Conservation (phyloP, 2,888 invertebrate species). For the Xanthostigma xanthostigma region DNA sequence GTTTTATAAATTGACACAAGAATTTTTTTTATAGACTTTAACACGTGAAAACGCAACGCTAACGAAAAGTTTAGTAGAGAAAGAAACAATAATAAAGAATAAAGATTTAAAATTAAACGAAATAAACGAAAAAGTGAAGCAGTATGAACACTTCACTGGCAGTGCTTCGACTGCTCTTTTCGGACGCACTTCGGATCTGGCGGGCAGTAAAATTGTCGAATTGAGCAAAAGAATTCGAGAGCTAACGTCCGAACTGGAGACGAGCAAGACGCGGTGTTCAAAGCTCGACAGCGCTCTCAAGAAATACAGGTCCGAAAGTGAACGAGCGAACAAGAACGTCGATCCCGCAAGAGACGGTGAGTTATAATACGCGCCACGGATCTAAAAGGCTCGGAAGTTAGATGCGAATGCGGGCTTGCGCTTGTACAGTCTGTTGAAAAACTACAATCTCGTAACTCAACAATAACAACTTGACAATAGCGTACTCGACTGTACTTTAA, state of each 20-base stretch:
- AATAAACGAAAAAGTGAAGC: slow-evolving; percentile 33
- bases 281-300: slow-evolving; percentile 26
- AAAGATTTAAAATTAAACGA: slow-evolving; percentile 29
- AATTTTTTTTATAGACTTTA: slow-evolving; percentile 17
- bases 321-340: slow-evolving; percentile 27
- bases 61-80: slow-evolving; percentile 33
- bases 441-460: no score
- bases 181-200: slow-evolving; percentile 34
- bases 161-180: slow-evolving; percentile 30
- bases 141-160: slow-evolving; percentile 29
- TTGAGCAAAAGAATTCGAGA: slow-evolving; percentile 50
- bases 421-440: no score
- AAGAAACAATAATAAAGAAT: slow-evolving; percentile 32
- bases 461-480: no score
- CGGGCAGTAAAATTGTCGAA: slow-evolving; percentile 49
- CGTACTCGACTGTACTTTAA: no score
- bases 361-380: no score
- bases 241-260: slow-evolving; percentile 43
- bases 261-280: slow-evolving; percentile 40
- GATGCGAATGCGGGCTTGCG: no score
- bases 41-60: slow-evolving; percentile 39
- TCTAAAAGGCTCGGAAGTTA: no score
- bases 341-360: slow-evolving; percentile 12
- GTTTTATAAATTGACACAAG: no score
- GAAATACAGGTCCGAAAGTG: slow-evolving; percentile 22